Conservation (phyloP, 2,113 vertebrate genomes). For the Cardinalis cardinalis region DNA sequence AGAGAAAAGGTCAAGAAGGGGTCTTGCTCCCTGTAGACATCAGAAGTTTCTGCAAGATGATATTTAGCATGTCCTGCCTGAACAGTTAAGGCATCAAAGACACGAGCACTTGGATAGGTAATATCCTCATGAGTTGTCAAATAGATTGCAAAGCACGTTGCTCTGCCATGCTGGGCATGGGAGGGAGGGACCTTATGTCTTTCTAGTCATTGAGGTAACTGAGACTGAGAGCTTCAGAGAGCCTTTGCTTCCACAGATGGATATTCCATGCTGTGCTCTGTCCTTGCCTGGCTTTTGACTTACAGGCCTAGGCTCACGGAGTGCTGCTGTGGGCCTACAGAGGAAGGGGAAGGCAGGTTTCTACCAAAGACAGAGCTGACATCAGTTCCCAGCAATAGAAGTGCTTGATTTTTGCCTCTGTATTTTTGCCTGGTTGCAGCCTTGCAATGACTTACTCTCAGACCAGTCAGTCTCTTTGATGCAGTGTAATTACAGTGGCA, state of each 20-base stretch:
- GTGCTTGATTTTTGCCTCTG: not conserved
- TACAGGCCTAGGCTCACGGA: not conserved
- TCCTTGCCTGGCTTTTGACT: slow-evolving; percentile 50
- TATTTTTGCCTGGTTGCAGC: not conserved
- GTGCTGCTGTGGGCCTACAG: not conserved
- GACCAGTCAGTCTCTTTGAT: not conserved
- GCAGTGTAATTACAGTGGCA: not conserved
- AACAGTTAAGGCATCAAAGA: slow-evolving; percentile 44
- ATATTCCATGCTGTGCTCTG: slow-evolving; percentile 55
- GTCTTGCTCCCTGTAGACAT: slow-evolving; percentile 59
- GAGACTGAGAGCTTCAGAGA: slow-evolving; percentile 16
- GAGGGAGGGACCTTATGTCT: not conserved
- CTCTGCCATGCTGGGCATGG: not conserved
- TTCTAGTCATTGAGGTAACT: not conserved
- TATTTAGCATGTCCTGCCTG: slow-evolving; percentile 61
- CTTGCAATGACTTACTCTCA: not conserved
- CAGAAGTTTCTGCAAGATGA: slow-evolving; percentile 57
- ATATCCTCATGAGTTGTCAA: slow-evolving; percentile 4
- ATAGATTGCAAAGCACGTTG: not conserved
- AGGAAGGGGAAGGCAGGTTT: not conserved
- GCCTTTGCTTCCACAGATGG: slow-evolving; percentile 21
- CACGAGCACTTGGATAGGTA: slow-evolving; percentile 8
- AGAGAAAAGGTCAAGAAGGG: slow-evolving; percentile 56
- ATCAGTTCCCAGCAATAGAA: not conserved
- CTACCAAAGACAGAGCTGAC: not conserved